Base-by-base conservation (phyloP, 2,888 invertebrate genomes). In the Incurvaria masculella region DNA sequence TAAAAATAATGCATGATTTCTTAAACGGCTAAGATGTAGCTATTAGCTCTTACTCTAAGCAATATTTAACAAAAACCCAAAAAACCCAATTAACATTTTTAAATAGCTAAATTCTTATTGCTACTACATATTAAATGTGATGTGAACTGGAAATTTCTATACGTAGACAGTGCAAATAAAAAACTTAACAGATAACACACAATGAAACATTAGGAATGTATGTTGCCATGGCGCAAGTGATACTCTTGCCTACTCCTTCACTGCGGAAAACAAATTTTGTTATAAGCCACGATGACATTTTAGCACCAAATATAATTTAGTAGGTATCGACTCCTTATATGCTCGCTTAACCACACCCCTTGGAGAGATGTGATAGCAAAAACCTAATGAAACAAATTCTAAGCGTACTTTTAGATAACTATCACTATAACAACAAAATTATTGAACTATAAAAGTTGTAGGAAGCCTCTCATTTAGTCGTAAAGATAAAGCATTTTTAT, bases 361-460 rank as follows among this genome's bases (percentile, higher is more conserved):
- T 33, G 8, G 33, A 33, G 33, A 33, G 14, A 33, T 33, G 3
- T 14, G 33, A 33, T 14, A 33, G 33, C 33, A 4, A 33, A 14
- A 33, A 3, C 72, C 66, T 72, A 71, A 74, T 74, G 65, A 64
- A 63, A 57, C 58, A 73, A 67, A 69, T 68, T 69, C 76, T 76
- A 76, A 72, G 76, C 74, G 65, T 74, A 68, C 3, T 71, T 18
- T 2, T 44, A 73, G 69, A 69, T 72, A 72, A 69, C 70, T 33
- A 33, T 33, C 74, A 76, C 66, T 70, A 76, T 75, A 78, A 78
- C 75, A 78, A 78, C 76, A 71, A 68, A 78, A 75, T 62, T 68
- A 69, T 66, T 73, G 70, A 75, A 73, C 69, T 68, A 50, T 61
- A 60, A 63, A 56, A 63, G 62, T 55, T 66, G 66, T 69, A 72